Base-by-base conservation (phyloP, 1,140 invertebrate species). In the Mycetomoellerius zeteki region DNA sequence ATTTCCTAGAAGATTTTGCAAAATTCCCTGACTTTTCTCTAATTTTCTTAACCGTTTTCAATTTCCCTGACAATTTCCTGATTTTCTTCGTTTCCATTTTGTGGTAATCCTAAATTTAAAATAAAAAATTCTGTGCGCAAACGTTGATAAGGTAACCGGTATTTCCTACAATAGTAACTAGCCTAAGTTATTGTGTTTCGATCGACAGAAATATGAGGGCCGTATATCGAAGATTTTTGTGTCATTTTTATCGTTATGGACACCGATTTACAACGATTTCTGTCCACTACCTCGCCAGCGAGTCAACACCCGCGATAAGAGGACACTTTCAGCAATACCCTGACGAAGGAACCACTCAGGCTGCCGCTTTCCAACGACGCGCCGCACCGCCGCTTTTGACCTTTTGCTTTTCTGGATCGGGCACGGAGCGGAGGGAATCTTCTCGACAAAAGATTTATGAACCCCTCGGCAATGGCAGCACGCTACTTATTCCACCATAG, bases 361-460 rank as follows among this genome's bases (percentile, higher is more conserved):
- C 24, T 33, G 52, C 27, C n/a, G 72, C 56, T 81, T 69, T 47
- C 62, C 80, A 10, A 24, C 69, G 30, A 64, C 88, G 37, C 64
- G 33, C 54, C 54, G 54, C 19, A 14, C 84, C 58, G 30, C 76
- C 80, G 88, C 90, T 93, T 92, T 93, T 92, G 92, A 93, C 91
- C 91, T 93, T 93, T 93, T 89, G 90, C 92, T 93, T 89, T 80
- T 73, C 85, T 87, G 88, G 88, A 92, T 92, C 92, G 90, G 87
- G 86, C 76, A 76, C 60, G 19, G 37, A 64, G 27, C 69, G 88
- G 65, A 87, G 89, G 87, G 89, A 85, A 90, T 92, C 90, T 93
- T 88, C 88, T 88, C 88, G 86, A 93, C 90, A 93, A 93, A 93
- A 93, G 92, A 92, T 93, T 93, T 93, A 93, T 92, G 91, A 93